Conservation (phyloP, 2,888 invertebrate genomes). For the Ectemnius continuus region DNA sequence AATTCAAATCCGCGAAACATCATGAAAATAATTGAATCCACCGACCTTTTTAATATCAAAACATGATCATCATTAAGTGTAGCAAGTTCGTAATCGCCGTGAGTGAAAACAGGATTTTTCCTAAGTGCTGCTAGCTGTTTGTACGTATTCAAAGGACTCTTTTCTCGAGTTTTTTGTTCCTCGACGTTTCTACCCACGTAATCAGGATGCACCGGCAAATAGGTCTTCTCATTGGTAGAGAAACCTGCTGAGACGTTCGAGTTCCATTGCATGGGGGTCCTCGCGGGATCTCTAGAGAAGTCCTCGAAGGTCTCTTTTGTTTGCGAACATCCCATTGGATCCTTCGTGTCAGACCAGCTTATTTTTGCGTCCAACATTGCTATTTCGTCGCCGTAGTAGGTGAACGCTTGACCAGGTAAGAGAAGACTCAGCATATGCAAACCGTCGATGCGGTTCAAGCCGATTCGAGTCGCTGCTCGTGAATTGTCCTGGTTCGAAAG, state of each 20-base stretch:
- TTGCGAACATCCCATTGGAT: slow-evolving; percentile 50
- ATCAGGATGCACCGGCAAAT: slow-evolving; percentile 61
- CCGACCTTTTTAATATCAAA: slow-evolving; percentile 65
- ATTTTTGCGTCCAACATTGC: slow-evolving; percentile 63
- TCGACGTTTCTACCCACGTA: slow-evolving; percentile 63
- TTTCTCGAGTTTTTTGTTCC: slow-evolving; percentile 41
- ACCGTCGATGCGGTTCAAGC: slow-evolving; percentile 73
- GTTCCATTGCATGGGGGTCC: slow-evolving; percentile 76
- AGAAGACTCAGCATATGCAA: slow-evolving; percentile 79
- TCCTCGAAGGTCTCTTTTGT: slow-evolving; percentile 45
- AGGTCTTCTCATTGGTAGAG: slow-evolving; percentile 56
- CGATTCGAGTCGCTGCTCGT: slow-evolving; percentile 65
- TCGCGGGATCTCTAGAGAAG: slow-evolving; percentile 65
- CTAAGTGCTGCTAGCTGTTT: slow-evolving; percentile 60
- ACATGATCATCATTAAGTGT: slow-evolving; percentile 60
- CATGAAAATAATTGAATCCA: not conserved
- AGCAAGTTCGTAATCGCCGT: slow-evolving; percentile 63
- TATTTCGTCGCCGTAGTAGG: slow-evolving; percentile 79
- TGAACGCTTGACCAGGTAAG: slow-evolving; percentile 80
- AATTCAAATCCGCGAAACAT: not conserved
- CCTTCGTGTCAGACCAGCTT: slow-evolving; percentile 63
- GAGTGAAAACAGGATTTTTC: slow-evolving; percentile 59
- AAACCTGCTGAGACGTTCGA: slow-evolving; percentile 66
- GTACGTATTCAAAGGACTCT: slow-evolving; percentile 63
- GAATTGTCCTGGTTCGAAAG: slow-evolving; percentile 69